Conservation (phyloP, 64 coral and sea anemone species). For the Porites australiensis region DNA sequence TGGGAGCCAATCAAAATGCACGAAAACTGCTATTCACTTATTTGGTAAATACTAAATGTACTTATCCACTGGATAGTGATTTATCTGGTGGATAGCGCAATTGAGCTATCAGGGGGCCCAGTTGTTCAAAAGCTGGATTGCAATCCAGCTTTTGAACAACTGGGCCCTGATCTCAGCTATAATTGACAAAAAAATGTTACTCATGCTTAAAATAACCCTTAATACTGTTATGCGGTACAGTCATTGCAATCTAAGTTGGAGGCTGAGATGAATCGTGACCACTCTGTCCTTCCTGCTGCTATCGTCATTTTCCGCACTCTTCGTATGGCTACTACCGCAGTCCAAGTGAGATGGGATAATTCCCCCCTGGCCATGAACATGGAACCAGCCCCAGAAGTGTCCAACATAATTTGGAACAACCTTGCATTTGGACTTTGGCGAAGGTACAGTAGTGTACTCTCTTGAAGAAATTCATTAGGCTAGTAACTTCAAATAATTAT, state of each 20-base stretch:
- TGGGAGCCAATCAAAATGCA: no score
- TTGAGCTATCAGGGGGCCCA: no score
- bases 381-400: conserved; percentile 36
- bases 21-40: no score
- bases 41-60: no score
- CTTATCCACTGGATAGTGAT: no score
- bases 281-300: conserved; percentile 19
- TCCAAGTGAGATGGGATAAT: conserved; percentile 54
- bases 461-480: no score
- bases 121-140: no score
- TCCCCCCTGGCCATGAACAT: conserved; percentile 24
- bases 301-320: conserved; percentile 62
- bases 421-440: conserved; percentile 8
- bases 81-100: no score
- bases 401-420: conserved; percentile 65
- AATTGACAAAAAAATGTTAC: no score
- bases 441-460: conserved; percentile 8
- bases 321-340: conserved; percentile 42
- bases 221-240: neutral
- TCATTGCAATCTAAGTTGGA: conserved; percentile 10
- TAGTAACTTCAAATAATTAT: neutral
- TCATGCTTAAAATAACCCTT: no score
- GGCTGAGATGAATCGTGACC: conserved; percentile 43
- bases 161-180: no score
- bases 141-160: no score